Evolutionary conservation across 2,113 vertebrate species (phyloP).

Genomic region (Nesogale talazaci): DNA sequence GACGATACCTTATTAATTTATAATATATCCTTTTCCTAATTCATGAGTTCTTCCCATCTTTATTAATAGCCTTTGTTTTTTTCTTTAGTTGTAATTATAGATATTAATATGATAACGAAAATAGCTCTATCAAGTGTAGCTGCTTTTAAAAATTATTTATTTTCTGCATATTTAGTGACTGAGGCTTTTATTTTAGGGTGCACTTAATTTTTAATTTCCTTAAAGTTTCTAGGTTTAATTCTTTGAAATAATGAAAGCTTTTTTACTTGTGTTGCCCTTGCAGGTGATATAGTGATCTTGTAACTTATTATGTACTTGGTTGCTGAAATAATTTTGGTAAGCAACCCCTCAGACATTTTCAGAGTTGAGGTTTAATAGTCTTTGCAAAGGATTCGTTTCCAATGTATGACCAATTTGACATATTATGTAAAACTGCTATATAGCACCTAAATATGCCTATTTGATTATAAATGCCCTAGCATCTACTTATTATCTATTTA

Average conservation of each 20-base stretch:
- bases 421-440: background rate
- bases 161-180: background rate
- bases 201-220: background rate
- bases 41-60: background rate
- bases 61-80: background rate
- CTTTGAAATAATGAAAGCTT: background rate
- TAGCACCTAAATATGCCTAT: background rate
- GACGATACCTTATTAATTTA: background rate
- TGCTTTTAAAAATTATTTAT: background rate
- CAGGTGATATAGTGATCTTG: background rate
- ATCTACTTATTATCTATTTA: slow-evolving; percentile 13
- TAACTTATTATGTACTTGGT: background rate
- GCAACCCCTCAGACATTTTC: background rate
- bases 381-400: background rate
- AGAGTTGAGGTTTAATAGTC: slow-evolving; percentile 5
- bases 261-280: background rate
- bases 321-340: slow-evolving; percentile 31
- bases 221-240: background rate
- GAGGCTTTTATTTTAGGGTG: background rate
- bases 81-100: slow-evolving; percentile 4
- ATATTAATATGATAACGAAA: background rate
- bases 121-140: background rate
- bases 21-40: background rate
- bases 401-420: background rate
- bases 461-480: background rate